Conservation (phyloP, 2,113 vertebrate genomes). For the Microtus richardsoni region DNA sequence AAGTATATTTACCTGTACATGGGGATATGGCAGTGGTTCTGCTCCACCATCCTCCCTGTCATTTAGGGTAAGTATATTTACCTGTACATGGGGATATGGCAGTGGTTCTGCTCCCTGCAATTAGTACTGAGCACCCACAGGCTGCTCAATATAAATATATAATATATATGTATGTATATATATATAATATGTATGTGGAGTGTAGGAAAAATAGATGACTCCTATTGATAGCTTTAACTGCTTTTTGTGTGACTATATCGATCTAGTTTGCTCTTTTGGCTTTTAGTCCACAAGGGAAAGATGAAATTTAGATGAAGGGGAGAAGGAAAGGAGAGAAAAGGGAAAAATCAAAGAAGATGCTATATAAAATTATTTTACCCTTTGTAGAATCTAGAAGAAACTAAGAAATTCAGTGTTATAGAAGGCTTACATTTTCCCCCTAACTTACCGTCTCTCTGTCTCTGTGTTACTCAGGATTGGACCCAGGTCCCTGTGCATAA, state of each 20-base stretch:
- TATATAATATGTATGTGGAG: not conserved
- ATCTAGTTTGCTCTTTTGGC: constrained; percentile 33
- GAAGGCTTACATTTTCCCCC: constrained; percentile 6
- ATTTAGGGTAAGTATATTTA: not conserved
- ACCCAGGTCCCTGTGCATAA: not conserved
- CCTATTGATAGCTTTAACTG: not conserved
- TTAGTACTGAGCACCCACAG: not conserved
- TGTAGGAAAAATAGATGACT: not conserved
- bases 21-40: constrained; percentile 9
- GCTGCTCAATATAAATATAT: not conserved
- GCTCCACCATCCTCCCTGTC: not conserved
- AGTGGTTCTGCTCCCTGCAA: constrained; percentile 4
- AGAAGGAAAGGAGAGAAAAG: not conserved
- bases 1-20: not conserved
- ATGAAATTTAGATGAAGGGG: too few species aligned
- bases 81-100: not conserved
- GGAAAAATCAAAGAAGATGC: constrained; percentile 49
- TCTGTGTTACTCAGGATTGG: not conserved
- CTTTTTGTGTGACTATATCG: not conserved
- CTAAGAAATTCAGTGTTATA: constrained; percentile 48
- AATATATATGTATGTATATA: too few species aligned
- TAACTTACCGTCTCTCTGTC: not conserved
- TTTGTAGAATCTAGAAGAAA: constrained; percentile 15
- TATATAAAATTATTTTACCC: too few species aligned
- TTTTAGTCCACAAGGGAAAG: constrained; percentile 18